A percentile compares a stretch with the other conserved stretches of the same genome.
Conservation (phyloP, 2,888 invertebrate genomes). For the Dioctria linearis region DNA sequence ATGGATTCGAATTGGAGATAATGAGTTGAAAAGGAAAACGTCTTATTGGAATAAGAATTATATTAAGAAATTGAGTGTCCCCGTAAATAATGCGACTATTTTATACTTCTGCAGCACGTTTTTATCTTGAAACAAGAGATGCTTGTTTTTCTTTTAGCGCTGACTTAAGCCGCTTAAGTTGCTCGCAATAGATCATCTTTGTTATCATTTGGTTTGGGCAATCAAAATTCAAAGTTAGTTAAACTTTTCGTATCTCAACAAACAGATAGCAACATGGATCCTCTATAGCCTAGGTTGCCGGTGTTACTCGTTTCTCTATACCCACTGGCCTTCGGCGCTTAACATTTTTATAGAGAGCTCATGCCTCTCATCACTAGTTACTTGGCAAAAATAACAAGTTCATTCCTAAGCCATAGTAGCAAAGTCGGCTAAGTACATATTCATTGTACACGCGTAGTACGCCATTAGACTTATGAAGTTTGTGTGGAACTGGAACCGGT, state of each 20-base stretch:
- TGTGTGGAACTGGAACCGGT: not conserved
- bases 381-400: not conserved
- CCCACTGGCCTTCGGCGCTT: not conserved
- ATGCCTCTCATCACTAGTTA: not conserved
- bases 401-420: not conserved
- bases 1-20: no score
- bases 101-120: not conserved
- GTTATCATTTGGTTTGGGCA: not conserved
- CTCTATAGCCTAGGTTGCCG: not conserved
- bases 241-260: no score
- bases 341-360: not conserved
- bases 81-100: no score
- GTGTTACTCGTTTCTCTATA: not conserved
- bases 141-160: not conserved
- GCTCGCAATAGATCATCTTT: not conserved
- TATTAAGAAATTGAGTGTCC: no score
- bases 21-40: no score
- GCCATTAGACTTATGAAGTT: not conserved
- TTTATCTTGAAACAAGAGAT: not conserved
- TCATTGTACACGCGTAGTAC: not conserved
- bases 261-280: not conserved
- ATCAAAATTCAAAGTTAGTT: not conserved
- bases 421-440: not conserved
- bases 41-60: no score
- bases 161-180: conserved; percentile 6